Base-by-base conservation (phyloP, 2,797 vertebrate genomes). In the Anableps anableps region DNA sequence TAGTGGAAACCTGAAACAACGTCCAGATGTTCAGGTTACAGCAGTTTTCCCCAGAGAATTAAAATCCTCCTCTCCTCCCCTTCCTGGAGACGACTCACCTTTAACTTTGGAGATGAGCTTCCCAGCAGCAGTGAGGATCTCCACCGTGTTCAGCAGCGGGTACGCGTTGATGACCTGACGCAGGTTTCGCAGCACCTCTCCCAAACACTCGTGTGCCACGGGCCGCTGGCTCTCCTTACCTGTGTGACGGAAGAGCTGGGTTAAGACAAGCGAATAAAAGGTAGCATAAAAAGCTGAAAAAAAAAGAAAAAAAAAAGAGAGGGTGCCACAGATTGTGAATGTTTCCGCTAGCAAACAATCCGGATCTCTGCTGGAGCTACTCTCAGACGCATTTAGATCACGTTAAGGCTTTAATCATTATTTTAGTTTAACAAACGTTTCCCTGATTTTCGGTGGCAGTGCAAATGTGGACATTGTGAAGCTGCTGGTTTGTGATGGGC, bases 21-120 rank as follows among this genome's bases (percentile, higher is more conserved):
- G 6, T 14, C 50, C 58, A 73, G 26, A 43, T 48, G 53, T 84
- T 84, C 8, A 68, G 2, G 26, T 48, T 80, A 83, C 45, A 68
- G 58, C 58, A 60, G 11, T 62, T 68, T 55, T 81, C 5, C n/a
- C 45, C 36, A 66, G 29, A 38, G 36, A 34, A 9, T 38, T 66
- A 16, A 36, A 23, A 66, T 23, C 48, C 38, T 29, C 10, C 14
- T 55, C 50, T 62, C 14, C 16, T 43, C 1, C 1, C n/a, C 29
- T 13, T 47, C 29, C 38, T 23, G 19, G 41, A 51, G 26, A 4
- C 17, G 0, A 88, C 94, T 91, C 73, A 99, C 98, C 98, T 97
- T 99, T 99, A 94, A 99, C 96, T 92, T 96, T 99, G 77, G 97
- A 97, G 77, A 99, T 99, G 83, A 99, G 97, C 29, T 97, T 98